Evolutionary conservation across 2,888 invertebrate species (phyloP).

Genomic region (Dyspetes luteomarginatus): DNA sequence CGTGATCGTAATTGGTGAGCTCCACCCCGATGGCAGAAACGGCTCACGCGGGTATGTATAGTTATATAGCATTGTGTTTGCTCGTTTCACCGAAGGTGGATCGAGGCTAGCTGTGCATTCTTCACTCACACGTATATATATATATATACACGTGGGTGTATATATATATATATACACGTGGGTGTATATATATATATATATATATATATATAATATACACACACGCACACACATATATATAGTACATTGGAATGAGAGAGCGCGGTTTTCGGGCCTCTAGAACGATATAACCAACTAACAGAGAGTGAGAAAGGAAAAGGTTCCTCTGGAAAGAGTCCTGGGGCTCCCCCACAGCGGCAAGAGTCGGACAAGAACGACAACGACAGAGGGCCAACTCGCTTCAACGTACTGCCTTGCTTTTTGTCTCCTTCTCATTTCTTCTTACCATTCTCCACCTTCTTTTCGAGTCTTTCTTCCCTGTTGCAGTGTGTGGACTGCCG

Average conservation of each 20-base stretch:
- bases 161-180: too few species aligned
- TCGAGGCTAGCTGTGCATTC: neutral
- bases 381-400: constrained; percentile 51
- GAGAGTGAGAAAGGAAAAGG: neutral
- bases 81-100: neutral
- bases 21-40: constrained; percentile 64
- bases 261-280: neutral
- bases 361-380: constrained; percentile 4
- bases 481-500: neutral
- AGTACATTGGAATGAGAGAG: neutral
- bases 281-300: constrained; percentile 7
- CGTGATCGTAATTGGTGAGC: constrained; percentile 77
- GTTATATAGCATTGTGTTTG: neutral
- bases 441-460: constrained; percentile 42
- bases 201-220: too few species aligned
- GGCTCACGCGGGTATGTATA: neutral
- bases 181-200: too few species aligned
- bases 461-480: constrained; percentile 30
- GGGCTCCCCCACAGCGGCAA: constrained; percentile 10
- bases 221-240: too few species aligned
- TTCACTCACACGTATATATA: neutral
- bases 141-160: neutral
- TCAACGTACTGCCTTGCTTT: constrained; percentile 14
- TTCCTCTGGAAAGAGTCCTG: constrained; percentile 1
- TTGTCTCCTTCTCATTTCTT: constrained; percentile 43